A percentile compares a stretch with the other conserved stretches of the same genome.
Evolutionary conservation across 1,140 invertebrate species (phyloP).

Genomic region (Glomeris maerens): DNA sequence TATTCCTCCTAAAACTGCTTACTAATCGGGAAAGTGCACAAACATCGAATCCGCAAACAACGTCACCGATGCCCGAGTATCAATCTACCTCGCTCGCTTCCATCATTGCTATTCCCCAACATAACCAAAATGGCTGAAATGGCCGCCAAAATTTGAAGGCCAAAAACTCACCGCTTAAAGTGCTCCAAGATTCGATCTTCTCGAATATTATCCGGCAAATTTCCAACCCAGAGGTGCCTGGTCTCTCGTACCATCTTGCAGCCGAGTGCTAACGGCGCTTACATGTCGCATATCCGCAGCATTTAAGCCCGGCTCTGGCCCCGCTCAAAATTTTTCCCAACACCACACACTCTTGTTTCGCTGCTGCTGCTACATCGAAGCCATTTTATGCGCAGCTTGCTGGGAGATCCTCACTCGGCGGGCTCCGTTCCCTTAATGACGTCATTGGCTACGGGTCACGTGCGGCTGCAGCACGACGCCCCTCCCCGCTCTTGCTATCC

Average conservation of each 20-base stretch:
- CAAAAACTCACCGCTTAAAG: conserved; percentile 72
- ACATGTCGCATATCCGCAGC: conserved; percentile 4
- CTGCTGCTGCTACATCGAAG: conserved; percentile 3
- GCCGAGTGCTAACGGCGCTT: conserved; percentile 48
- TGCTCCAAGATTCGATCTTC: conserved; percentile 89
- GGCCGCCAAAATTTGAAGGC: conserved; percentile 16
- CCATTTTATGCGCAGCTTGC: not conserved
- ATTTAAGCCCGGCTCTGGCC: too few species aligned
- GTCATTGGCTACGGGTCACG: conserved; percentile 9
- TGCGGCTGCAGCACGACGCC: too few species aligned
- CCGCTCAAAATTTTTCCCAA: conserved; percentile 5
- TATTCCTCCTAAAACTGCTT: too few species aligned
- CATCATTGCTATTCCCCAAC: too few species aligned
- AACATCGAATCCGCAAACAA: too few species aligned
- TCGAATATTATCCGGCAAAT: conserved; percentile 96
- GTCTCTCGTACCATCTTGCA: conserved; percentile 99
- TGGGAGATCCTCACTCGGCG: not conserved
- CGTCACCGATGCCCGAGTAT: too few species aligned
- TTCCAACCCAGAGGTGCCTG: conserved; percentile 98
- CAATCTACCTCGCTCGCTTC: not conserved
- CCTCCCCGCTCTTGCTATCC: too few species aligned
- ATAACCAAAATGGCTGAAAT: conserved; percentile 12
- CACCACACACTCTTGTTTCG: conserved; percentile 1
- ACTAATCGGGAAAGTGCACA: too few species aligned
- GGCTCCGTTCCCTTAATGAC: conserved; percentile 1